phyloP scores from a whole-genome alignment of 2,113 vertebrate species.

The Apus apus region DNA sequence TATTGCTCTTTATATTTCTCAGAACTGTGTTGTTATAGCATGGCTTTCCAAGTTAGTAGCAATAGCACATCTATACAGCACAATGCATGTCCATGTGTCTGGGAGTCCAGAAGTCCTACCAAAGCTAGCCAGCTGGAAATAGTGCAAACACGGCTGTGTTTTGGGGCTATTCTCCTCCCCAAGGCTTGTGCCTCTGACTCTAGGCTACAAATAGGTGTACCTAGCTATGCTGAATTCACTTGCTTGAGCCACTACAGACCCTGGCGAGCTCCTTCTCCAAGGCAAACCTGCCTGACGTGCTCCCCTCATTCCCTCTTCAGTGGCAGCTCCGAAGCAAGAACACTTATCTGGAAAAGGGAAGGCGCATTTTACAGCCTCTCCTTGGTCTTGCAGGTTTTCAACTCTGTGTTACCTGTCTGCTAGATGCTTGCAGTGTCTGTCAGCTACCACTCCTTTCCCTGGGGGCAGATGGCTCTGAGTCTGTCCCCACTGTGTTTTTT shows the following conservation, averaged over 20 bases:
- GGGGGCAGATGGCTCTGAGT: neutral
- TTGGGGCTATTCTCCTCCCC: neutral
- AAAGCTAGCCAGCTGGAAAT: neutral
- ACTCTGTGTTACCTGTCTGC: neutral
- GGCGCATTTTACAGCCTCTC: neutral
- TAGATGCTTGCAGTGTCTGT: neutral
- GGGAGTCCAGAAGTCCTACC: neutral
- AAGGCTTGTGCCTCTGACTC: neutral
- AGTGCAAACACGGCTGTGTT: neutral
- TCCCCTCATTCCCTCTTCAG: neutral
- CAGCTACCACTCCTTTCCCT: neutral
- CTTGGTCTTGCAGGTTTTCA: neutral
- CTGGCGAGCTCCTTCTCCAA: neutral
- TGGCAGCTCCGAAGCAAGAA: neutral
- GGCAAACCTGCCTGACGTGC: neutral
- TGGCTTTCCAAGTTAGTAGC: neutral
- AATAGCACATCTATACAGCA: neutral
- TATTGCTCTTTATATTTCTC: neutral
- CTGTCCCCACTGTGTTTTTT: neutral
- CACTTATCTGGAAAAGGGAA: neutral
- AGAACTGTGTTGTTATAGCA: neutral
- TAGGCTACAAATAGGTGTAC: neutral
- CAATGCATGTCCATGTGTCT: neutral
- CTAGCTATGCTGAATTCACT: neutral
- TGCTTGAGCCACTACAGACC: rapidly evolving